Conservation (phyloP, 2,888 invertebrate species). For the Andricus curvator region DNA sequence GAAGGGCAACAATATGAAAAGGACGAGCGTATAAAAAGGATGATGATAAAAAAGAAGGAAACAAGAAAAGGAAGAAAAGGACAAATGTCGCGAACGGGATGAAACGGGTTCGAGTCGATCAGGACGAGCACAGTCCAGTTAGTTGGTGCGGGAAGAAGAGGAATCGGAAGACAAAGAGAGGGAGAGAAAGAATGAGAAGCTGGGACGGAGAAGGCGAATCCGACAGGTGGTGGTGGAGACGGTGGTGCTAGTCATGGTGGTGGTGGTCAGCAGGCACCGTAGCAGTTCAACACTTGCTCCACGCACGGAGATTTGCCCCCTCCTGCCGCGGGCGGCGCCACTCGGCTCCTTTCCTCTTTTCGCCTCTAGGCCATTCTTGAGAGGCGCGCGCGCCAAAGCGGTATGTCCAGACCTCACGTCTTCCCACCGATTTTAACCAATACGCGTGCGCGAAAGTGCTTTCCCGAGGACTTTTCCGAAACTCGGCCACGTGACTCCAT, state of each 20-base stretch:
- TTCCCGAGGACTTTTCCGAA: slow-evolving; percentile 65
- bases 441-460: slow-evolving; percentile 62
- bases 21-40: background rate
- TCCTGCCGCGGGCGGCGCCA: slow-evolving; percentile 76
- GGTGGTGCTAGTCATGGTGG: slow-evolving; percentile 75
- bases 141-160: slow-evolving; percentile 43
- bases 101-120: slow-evolving; percentile 45
- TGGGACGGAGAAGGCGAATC: slow-evolving; percentile 40
- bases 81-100: slow-evolving; percentile 21
- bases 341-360: slow-evolving; percentile 79
- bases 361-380: slow-evolving; percentile 80
- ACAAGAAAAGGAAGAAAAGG: slow-evolving; percentile 17
- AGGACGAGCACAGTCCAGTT: slow-evolving; percentile 55
- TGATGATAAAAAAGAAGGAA: background rate
- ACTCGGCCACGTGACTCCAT: slow-evolving; percentile 49
- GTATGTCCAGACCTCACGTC: slow-evolving; percentile 69
- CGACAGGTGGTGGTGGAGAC: slow-evolving; percentile 72
- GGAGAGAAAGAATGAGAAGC: slow-evolving; percentile 46
- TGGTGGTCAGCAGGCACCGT: slow-evolving; percentile 71
- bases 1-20: slow-evolving; percentile 31
- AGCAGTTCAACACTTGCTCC: slow-evolving; percentile 68
- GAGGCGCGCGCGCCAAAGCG: slow-evolving; percentile 77
- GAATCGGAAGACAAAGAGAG: slow-evolving; percentile 50
- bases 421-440: slow-evolving; percentile 66
- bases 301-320: slow-evolving; percentile 67